Percentiles rank a stretch among this genome's conserved stretches.
Conservation (phyloP, 2,888 invertebrate species). For the Matsumyia berberina region DNA sequence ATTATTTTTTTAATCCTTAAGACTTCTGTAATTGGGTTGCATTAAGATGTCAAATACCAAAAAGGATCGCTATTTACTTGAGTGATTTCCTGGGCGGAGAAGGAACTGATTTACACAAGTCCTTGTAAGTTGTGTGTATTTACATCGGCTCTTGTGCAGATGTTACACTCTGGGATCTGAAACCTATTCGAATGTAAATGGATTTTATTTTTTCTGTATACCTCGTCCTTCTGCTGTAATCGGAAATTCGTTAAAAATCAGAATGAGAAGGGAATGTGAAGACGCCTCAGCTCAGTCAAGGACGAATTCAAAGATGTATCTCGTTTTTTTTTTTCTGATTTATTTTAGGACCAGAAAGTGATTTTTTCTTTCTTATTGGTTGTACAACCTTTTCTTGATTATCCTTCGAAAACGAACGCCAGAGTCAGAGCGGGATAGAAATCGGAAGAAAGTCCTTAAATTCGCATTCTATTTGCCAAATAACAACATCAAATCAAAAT, state of each 20-base stretch:
- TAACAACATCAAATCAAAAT: conserved; percentile 76
- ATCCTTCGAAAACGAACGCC: conserved; percentile 30
- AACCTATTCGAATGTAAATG: conserved; percentile 70
- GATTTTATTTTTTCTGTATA: conserved; percentile 20
- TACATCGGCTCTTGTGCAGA: conserved; percentile 58
- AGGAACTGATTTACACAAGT: conserved; percentile 31
- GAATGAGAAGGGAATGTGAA: conserved; percentile 1
- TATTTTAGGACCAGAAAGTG: conserved; percentile 36
- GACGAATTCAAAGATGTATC: conserved; percentile 27
- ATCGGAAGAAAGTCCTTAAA: conserved; percentile 68
- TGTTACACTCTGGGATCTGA: conserved; percentile 48
- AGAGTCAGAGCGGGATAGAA: conserved; percentile 2
- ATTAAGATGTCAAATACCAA: conserved; percentile 46
- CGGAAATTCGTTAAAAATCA: conserved; percentile 72
- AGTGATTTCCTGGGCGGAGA: conserved; percentile 44
- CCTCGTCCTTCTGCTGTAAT: conserved; percentile 30
- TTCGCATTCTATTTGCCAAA: conserved; percentile 74
- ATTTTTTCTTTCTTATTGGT: conserved; percentile 26
- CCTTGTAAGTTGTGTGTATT: conserved; percentile 51
- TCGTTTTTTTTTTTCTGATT: conserved; percentile 36
- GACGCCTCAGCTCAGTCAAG: conserved; percentile 21
- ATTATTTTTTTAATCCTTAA: conserved; percentile 35
- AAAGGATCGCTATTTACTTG: conserved; percentile 55
- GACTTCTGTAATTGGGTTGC: conserved; percentile 47
- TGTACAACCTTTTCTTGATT: conserved; percentile 63